Base-by-base conservation (phyloP, 2,113 vertebrate genomes). In the Taxidea taxus region DNA sequence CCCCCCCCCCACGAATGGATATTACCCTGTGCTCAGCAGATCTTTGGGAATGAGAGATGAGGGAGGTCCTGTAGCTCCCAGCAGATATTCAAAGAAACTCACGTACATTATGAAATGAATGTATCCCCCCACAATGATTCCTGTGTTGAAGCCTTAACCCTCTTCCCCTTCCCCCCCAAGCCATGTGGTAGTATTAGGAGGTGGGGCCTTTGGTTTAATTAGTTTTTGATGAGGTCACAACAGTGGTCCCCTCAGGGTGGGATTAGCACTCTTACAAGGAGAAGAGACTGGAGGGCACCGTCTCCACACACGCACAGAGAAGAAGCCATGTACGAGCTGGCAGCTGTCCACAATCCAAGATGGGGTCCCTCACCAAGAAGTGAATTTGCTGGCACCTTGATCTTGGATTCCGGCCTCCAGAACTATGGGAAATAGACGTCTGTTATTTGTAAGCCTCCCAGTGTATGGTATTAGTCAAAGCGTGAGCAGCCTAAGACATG, bases 1-100 rank as follows among this genome's bases (percentile, higher is more conserved):
- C 25, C 70, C 14, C 29, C 7, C 1, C 5, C 12, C 42, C 34
- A 0, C 37, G 12, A 23, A 10, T 11, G 31, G 16, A 8, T 6
- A 6, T n/a, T 42, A 68, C 70, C 27, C 44, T 90, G 49, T 29
- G 18, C 25, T 82, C 54, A 54, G 82, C 44, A 23, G 37, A 21
- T 39, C 21, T 80, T 23, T 3, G 13, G 7, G 39, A 77, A 54
- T 42, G 25, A 14, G n/a, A 14, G 7, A 3, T 27, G 58, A 62
- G 3, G 34, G 66, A 15, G n/a, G 4, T 13, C 51, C 62, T 34
- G 7, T 29, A 14, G 23, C 75, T 90, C 37, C 68, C 42, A 23
- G 25, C 54, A 29, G 9, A 25, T 80, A 56, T 44, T 64, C 44
- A 29, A 4, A 5, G n/a, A n/a, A 29, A 7, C 60, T n/a, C 27